Evolutionary conservation across 2,113 vertebrate species (phyloP), one percentile per base, ranked within the genome.

Genomic region (Coracopsis vasa): DNA sequence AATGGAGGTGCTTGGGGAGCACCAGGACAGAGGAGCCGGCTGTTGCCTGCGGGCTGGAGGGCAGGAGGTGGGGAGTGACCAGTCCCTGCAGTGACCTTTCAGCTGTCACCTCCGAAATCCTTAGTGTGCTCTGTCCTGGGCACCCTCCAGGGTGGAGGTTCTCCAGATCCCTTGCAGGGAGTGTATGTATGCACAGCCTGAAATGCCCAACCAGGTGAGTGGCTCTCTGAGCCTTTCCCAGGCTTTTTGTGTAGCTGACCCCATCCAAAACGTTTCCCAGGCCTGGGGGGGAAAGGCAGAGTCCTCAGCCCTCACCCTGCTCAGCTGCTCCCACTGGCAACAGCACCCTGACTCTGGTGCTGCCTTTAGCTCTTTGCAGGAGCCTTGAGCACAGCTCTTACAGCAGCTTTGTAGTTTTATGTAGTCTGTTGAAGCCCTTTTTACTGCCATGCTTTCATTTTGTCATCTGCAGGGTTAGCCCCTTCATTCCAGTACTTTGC

Each of bases 11-110:
- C 14, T 16, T 10, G 48, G 62, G 56, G n/a, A 86, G 58, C 62
- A 4, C 8, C 1, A 6, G 62, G 37, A 35, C 7, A 0, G 66
- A 65, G 44, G 39, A 58, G 20, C 14, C 0, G 0, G 45, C 28
- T 19, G 24, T 9, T 51, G 37, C 10, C 44, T 5, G 1, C 2
- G 1, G 53, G 60, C 54, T 51, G 56, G 48, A 56, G 66, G 74
- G 83, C 42, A 58, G 73, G 48, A 51, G 61, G 66, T n/a, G 51
- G 53, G 21, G 67, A 86, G 80, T n/a, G 79, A 44, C 44, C 25
- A 1, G 35, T 73, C 44, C 47, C 64, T 10, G 5, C 3, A 0
- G 37, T 96, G 92, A 96, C 82, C 93, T 96, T 94, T 39, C 10
- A 5, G 56, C 13, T 51, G 80, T 74, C 91, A 42, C 83, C 86